Percentiles rank a stretch among this genome's conserved stretches.
phyloP scores from a whole-genome alignment of 2,113 vertebrate species.

The Lycocorax pyrrhopterus region DNA sequence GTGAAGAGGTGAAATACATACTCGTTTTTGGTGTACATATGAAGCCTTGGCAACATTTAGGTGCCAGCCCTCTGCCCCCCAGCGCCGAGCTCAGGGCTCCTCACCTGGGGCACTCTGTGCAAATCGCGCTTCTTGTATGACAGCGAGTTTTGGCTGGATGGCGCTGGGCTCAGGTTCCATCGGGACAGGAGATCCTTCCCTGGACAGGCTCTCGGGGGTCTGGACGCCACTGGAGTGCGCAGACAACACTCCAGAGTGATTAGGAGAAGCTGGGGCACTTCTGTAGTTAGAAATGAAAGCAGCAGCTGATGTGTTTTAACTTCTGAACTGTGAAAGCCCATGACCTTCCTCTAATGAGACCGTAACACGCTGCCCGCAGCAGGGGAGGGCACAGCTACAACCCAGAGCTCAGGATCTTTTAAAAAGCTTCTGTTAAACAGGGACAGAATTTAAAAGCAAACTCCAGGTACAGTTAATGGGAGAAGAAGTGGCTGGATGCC shows the following conservation, averaged over 20 bases:
- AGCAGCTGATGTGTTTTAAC: conserved; percentile 45
- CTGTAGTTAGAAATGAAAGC: conserved; percentile 71
- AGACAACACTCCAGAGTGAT: conserved; percentile 91
- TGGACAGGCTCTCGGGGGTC: conserved; percentile 94
- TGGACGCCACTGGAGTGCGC: conserved; percentile 96
- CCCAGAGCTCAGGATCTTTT: neutral
- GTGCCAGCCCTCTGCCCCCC: neutral
- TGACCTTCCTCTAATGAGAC: neutral
- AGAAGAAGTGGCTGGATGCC: neutral
- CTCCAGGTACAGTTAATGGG: neutral
- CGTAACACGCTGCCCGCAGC: conserved; percentile 2
- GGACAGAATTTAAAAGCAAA: neutral
- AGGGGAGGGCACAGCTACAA: conserved; percentile 23
- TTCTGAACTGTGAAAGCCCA: neutral
- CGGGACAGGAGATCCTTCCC: conserved; percentile 94
- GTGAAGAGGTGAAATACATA: neutral
- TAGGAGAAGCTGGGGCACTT: conserved; percentile 97
- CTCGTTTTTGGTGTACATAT: fast-evolving
- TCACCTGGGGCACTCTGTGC: conserved; percentile 92
- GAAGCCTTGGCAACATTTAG: neutral
- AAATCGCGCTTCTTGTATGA: conserved; percentile 94
- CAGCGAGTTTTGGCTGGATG: conserved; percentile 91
- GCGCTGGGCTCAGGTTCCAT: conserved; percentile 84
- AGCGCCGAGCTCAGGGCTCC: neutral
- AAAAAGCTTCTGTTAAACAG: neutral